Evolutionary conservation across 2,888 invertebrate species (phyloP), one percentile per base, ranked within the genome.

Genomic region (Sepioteuthis lessoniana): DNA sequence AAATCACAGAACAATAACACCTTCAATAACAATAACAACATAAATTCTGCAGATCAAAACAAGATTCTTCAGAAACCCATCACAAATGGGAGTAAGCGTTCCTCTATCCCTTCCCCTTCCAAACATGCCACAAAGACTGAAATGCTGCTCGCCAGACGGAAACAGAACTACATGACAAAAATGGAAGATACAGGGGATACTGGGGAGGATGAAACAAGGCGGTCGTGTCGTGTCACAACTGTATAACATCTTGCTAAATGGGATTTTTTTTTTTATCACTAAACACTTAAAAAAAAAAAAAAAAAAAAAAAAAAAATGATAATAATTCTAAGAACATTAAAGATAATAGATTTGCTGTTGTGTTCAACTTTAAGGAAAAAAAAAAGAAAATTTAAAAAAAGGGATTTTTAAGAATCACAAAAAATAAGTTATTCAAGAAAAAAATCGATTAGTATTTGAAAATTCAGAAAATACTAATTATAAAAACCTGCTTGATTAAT

Each of bases 121-220:
- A 95, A 95, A 94, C 96, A 95, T 91, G 93, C 95, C 93, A 97
- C 97, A 38, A 97, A 97, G 94, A 97, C 95, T 94, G 97, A 96
- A 95, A 97, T 96, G 97, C 94, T 97, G 94, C 94, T 97, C 90
- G 97, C 97, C 16, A 94, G 97, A 46, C 93, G 97, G 76, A 95
- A 96, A 50, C 95, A 95, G 93, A 95, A 95, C 10, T 95, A 95
- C 93, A 93, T 95, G 76, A 94, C 93, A 94, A n/a, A 94, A 94
- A 60, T 94, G 47, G 47, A 93, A 93, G n/a, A 93, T 76, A 37
- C 92, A 92, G 47, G 93, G n/a, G 93, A 21, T 31, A n/a, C n/a
- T 2, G 94, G 50, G 21, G 94, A 94, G 92, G 93, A 76, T 38
- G 94, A 94, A n/a, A 94, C 94, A 13, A 94, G 92, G 16, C 91